These are phyloP conservation scores for Graphium colonna DNA, from an alignment of 2,888 invertebrate genomes.

Conservation along the genomic window DNA sequence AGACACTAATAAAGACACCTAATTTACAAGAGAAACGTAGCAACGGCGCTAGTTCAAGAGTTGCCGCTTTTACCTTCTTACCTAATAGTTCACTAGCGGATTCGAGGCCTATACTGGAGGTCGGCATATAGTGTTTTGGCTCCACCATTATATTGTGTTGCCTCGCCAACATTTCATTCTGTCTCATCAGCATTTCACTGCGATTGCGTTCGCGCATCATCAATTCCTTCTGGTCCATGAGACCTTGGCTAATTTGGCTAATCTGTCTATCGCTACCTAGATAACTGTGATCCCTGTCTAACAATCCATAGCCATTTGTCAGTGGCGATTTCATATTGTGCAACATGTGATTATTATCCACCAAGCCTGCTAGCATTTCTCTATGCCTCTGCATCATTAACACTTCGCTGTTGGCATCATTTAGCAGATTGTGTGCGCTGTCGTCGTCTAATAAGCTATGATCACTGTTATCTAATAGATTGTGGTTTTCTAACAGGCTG, in stretches of 20 bases:
- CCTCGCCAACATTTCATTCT: constrained; percentile 61
- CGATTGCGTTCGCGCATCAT: constrained; percentile 56
- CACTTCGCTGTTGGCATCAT: constrained; percentile 58
- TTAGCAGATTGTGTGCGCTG: constrained; percentile 59
- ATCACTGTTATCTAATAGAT: constrained; percentile 67
- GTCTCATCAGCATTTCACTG: constrained; percentile 63
- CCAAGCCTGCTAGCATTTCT: constrained; percentile 63
- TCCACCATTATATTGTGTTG: constrained; percentile 61
- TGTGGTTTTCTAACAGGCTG: constrained; percentile 70
- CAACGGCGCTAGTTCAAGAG: constrained; percentile 15
- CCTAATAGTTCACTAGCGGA: constrained; percentile 76
- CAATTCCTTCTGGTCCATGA: constrained; percentile 61
- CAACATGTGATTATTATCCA: constrained; percentile 58
- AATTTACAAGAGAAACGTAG: constrained; percentile 10
- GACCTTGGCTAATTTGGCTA: constrained; percentile 64
- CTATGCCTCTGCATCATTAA: constrained; percentile 66
- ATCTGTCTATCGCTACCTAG: constrained; percentile 63
- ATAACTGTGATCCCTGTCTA: constrained; percentile 65
- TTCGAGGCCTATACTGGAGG: constrained; percentile 66
- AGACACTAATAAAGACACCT: background rate
- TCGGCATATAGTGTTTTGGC: constrained; percentile 64
- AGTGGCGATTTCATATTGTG: constrained; percentile 55
- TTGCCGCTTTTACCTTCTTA: constrained; percentile 34
- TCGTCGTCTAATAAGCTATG: constrained; percentile 70
- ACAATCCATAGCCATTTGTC: constrained; percentile 62